Evolutionary conservation across 2,113 vertebrate species (phyloP).

Genomic region (Zosterops hypoxanthus): DNA sequence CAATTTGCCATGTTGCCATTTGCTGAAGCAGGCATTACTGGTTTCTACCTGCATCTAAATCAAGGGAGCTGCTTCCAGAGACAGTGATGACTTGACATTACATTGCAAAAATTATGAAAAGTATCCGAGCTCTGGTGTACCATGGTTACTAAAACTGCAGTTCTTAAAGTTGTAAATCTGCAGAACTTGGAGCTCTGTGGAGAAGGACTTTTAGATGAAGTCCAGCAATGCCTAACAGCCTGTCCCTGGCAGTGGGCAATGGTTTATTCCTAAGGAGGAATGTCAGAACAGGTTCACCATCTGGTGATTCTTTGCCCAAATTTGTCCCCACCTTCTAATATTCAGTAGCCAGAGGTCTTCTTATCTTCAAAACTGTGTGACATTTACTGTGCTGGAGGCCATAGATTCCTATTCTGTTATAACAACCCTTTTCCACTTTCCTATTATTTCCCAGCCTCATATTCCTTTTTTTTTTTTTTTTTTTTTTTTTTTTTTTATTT

Average conservation of each 20-base stretch:
- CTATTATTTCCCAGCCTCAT: neutral
- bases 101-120: neutral
- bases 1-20: neutral
- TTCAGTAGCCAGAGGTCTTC: neutral
- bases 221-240: neutral
- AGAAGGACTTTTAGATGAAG: neutral
- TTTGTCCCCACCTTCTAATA: neutral
- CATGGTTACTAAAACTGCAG: neutral
- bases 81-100: neutral
- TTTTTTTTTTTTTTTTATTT: neutral
- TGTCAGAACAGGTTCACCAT: neutral
- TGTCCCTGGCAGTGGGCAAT: neutral
- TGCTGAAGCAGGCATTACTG: slow-evolving; percentile 48
- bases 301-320: neutral
- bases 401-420: neutral
- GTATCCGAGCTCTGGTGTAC: neutral
- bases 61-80: neutral
- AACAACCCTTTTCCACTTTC: neutral
- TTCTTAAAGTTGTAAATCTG: neutral
- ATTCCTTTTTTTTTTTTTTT: neutral
- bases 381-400: neutral
- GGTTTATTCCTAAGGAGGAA: neutral
- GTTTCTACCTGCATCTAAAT: neutral
- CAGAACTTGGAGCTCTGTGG: neutral
- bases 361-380: neutral